Evolutionary conservation across 2,797 vertebrate species (phyloP), one percentile per base, ranked within the genome.

Genomic region (Tenualosa thibaudeaui): DNA sequence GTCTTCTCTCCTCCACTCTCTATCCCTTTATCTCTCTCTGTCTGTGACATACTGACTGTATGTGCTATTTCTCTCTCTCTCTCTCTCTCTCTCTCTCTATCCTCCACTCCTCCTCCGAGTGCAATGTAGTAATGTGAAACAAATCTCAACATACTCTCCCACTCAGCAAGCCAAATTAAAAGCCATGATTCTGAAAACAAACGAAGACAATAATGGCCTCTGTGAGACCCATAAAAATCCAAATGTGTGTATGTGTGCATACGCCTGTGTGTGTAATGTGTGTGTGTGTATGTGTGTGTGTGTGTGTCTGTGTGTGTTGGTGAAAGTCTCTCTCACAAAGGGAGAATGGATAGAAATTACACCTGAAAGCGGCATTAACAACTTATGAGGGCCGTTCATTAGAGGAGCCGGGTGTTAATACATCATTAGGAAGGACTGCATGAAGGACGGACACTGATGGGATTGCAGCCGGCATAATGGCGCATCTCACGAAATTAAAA

Each of bases 361-460:
- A 97, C 95, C 94, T 97, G 96, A 97, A 97, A 97, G 96, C 93
- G 96, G 95, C 96, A 94, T 97, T 96, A 97, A 95, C 94, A 96
- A 97, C 94, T 96, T 94, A 95, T 95, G 95, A 96, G 95, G 93
- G 94, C 95, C 96, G 96, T 96, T 98, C 96, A 97, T 98, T 98
- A 97, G 83, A 60, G 94, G 68, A 94, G 91, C 88, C 94, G 93
- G 95, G 90, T 95, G 95, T 96, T 97, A 96, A 98, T 97, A 96
- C 95, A 97, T 97, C 96, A 97, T 93, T 95, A 95, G 94, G 96
- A 97, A 96, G 96, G 95, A 95, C 51, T 15, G 95, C 96, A 96
- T 97, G 96, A 98, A 97, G 96, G 97, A 96, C 96, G 96, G 95
- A 92, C 95, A 95, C 94, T 96, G 96, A 97, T 94, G 95, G 96